These are phyloP conservation scores for Oxycera nigricornis DNA, from an alignment of 2,888 invertebrate species.

Conservation along the genomic window DNA sequence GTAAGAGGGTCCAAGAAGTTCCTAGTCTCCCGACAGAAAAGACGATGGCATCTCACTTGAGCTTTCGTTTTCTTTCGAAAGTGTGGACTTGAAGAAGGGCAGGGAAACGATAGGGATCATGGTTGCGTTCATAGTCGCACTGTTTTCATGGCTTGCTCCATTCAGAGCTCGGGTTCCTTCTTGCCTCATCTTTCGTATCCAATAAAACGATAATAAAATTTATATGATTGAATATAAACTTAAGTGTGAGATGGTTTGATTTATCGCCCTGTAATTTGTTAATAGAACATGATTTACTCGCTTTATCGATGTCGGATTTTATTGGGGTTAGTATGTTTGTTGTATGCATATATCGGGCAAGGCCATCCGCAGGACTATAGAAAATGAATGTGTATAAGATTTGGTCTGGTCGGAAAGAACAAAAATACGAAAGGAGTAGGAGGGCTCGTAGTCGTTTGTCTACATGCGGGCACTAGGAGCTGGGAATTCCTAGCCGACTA, in stretches of 20 bases:
- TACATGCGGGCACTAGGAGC: not conserved
- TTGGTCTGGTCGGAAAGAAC: not conserved
- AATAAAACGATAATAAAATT: conserved; percentile 54
- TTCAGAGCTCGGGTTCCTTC: not conserved
- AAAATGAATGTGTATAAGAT: not conserved
- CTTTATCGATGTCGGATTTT: conserved; percentile 46
- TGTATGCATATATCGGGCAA: conserved; percentile 38
- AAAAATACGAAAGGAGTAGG: not conserved
- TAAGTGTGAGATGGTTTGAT: conserved; percentile 53
- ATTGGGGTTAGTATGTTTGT: conserved; percentile 43
- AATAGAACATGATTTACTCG: conserved; percentile 53
- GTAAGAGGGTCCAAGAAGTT: conserved; percentile 31
- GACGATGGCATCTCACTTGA: conserved; percentile 14
- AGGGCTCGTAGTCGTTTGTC: not conserved
- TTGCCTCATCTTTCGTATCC: conserved; percentile 44
- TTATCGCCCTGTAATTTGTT: conserved; percentile 53
- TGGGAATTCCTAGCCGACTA: conserved; percentile 27
- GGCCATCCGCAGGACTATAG: not conserved
- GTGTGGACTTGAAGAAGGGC: not conserved
- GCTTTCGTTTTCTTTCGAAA: conserved; percentile 29
- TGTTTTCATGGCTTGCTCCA: not conserved
- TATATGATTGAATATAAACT: conserved; percentile 54
- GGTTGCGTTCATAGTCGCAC: conserved; percentile 1
- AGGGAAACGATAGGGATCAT: not conserved
- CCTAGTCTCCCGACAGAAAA: not conserved